Evolutionary conservation across 2,888 invertebrate species (phyloP).

Genomic region (Deilephila porcellus): DNA sequence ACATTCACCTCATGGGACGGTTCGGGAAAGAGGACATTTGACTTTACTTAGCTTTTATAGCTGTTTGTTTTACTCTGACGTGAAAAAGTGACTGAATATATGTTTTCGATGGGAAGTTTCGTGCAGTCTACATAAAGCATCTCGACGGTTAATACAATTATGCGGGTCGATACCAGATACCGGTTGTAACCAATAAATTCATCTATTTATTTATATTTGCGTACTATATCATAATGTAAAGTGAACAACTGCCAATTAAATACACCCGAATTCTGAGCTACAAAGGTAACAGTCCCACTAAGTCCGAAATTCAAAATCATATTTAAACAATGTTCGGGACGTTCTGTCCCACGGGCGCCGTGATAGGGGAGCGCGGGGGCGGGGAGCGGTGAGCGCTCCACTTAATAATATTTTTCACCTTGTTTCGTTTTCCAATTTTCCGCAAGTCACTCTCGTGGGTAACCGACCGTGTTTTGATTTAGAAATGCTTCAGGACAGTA

Average conservation of each 20-base stretch:
- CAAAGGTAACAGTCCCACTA: background rate
- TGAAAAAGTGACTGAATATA: background rate
- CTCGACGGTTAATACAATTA: too few relatives aligned
- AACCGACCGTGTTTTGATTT: slow-evolving; percentile 82
- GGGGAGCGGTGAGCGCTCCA: slow-evolving; percentile 63
- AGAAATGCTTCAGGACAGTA: slow-evolving; percentile 65
- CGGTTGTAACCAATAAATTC: too few relatives aligned
- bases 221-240: too few relatives aligned
- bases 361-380: slow-evolving; percentile 27
- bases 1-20: slow-evolving; percentile 10
- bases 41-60: too few relatives aligned
- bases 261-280: too few relatives aligned
- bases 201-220: too few relatives aligned
- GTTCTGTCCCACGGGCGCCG: slow-evolving; percentile 37
- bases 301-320: slow-evolving; percentile 5
- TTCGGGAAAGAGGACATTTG: background rate
- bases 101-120: too few relatives aligned
- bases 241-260: too few relatives aligned
- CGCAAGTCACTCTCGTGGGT: slow-evolving; percentile 84
- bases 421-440: slow-evolving; percentile 85
- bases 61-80: background rate
- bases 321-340: slow-evolving; percentile 13
- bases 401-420: slow-evolving; percentile 85
- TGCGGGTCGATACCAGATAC: too few relatives aligned
- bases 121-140: too few relatives aligned